phyloP scores from a whole-genome alignment of 2,888 invertebrate species.

The Sinhomidia bicolor region DNA sequence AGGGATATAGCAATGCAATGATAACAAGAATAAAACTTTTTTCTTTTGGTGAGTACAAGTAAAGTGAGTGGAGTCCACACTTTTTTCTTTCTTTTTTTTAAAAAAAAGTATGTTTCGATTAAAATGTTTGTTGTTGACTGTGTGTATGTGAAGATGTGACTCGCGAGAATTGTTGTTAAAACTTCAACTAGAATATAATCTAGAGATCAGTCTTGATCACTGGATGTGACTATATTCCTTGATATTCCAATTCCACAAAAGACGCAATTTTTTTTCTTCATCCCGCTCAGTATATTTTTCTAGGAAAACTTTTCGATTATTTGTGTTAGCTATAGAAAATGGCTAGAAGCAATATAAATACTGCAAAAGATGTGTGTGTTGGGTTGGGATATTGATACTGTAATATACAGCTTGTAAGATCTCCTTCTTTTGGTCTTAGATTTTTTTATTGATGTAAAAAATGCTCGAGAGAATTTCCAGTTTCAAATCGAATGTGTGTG shows the following conservation, averaged over 20 bases:
- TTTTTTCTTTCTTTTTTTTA: too few relatives aligned
- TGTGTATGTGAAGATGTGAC: conserved; percentile 25
- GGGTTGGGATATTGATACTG: background rate
- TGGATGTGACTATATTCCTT: background rate
- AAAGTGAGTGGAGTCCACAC: background rate
- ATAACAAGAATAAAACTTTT: conserved; percentile 26
- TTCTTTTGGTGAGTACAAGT: background rate
- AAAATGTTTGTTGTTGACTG: background rate
- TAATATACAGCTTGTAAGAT: background rate
- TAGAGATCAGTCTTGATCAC: conserved; percentile 2
- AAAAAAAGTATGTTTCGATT: conserved; percentile 18
- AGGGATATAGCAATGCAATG: background rate
- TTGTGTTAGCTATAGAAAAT: conserved; percentile 31
- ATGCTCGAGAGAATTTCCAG: background rate
- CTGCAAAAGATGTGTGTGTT: conserved; percentile 24
- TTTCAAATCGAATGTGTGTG: too few relatives aligned
- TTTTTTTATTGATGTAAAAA: background rate
- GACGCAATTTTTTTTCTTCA: background rate
- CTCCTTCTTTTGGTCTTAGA: background rate
- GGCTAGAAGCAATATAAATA: conserved; percentile 34
- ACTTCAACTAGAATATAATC: conserved; percentile 25
- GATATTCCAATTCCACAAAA: background rate
- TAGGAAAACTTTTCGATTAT: conserved; percentile 40
- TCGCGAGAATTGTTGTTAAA: conserved; percentile 19
- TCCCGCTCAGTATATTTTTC: background rate